phyloP scores from a whole-genome alignment of 2,888 invertebrate species.

The Digitonthophagus gazella region DNA sequence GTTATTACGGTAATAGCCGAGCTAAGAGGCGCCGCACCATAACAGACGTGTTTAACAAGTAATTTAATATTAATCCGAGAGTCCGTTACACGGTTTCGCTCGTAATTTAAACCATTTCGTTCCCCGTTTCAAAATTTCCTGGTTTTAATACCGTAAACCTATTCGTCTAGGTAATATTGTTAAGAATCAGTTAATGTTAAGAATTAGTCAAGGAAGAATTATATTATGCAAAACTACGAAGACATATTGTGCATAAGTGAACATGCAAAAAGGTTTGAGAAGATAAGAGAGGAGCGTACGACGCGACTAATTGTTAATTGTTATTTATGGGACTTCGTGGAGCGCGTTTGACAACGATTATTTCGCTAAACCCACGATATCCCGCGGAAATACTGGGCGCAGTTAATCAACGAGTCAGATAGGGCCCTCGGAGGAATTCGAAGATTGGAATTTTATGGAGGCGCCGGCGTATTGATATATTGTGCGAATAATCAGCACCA shows the following conservation, averaged over 20 bases:
- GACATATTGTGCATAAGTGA: too few relatives aligned
- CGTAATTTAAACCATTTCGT: not conserved
- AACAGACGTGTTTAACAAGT: not conserved
- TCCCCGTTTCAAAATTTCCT: not conserved
- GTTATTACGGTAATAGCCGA: not conserved
- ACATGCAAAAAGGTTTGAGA: too few relatives aligned
- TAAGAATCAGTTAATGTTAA: too few relatives aligned
- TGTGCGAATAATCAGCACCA: not conserved
- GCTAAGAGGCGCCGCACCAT: not conserved
- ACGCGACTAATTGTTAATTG: slow-evolving; percentile 5
- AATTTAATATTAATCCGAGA: not conserved
- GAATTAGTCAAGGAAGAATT: too few relatives aligned
- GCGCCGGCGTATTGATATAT: not conserved
- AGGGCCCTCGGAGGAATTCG: not conserved
- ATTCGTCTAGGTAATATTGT: too few relatives aligned
- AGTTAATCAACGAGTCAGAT: slow-evolving; percentile 3
- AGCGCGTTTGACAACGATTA: slow-evolving; percentile 6
- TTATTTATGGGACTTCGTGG: slow-evolving; percentile 1
- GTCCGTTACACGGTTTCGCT: not conserved
- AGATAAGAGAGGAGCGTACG: too few relatives aligned
- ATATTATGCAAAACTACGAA: too few relatives aligned
- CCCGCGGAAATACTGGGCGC: not conserved
- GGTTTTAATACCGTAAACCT: too few relatives aligned
- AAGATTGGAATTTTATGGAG: not conserved
- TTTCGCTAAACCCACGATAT: slow-evolving; percentile 7